Percentiles rank a stretch among this genome's conserved stretches.
Evolutionary conservation across 1,140 invertebrate genomes (phyloP).

Genomic region (Solenopsis invicta): DNA sequence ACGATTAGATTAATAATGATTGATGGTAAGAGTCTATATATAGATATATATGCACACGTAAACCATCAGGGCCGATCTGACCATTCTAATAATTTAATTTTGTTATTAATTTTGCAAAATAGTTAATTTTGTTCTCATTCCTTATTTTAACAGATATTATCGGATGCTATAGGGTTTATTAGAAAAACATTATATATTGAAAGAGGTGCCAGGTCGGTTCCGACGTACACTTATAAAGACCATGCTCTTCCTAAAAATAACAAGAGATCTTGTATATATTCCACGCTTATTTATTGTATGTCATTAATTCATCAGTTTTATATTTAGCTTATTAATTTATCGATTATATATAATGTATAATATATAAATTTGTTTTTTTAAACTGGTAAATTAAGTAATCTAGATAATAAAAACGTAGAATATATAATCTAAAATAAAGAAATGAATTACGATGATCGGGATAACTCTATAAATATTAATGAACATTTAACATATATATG

Average conservation of each 20-base stretch:
- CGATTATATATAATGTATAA: not conserved
- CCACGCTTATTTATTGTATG: constrained; percentile 60
- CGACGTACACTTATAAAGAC: constrained; percentile 71
- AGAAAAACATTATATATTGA: constrained; percentile 39
- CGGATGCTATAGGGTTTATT: not conserved
- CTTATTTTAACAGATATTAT: constrained; percentile 52
- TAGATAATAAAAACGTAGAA: constrained; percentile 58
- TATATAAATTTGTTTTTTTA: not conserved
- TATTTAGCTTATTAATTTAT: too few species aligned
- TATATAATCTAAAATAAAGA: constrained; percentile 63
- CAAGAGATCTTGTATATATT: constrained; percentile 62
- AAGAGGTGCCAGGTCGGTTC: constrained; percentile 77
- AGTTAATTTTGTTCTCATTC: not conserved
- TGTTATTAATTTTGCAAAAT: constrained; percentile 15
- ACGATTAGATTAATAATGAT: not conserved
- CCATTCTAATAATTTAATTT: constrained; percentile 18
- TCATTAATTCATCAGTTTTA: not conserved
- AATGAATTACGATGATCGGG: constrained; percentile 43
- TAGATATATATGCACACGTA: constrained; percentile 4
- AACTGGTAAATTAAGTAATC: not conserved
- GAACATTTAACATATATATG: constrained; percentile 51
- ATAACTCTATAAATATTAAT: constrained; percentile 57
- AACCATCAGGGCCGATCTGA: constrained; percentile 74
- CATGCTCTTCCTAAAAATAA: constrained; percentile 75
- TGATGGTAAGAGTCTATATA: not conserved